These are phyloP conservation scores for Callyntrura guangdongensis DNA, from an alignment of 2,888 invertebrate genomes.

Conservation along the genomic window DNA sequence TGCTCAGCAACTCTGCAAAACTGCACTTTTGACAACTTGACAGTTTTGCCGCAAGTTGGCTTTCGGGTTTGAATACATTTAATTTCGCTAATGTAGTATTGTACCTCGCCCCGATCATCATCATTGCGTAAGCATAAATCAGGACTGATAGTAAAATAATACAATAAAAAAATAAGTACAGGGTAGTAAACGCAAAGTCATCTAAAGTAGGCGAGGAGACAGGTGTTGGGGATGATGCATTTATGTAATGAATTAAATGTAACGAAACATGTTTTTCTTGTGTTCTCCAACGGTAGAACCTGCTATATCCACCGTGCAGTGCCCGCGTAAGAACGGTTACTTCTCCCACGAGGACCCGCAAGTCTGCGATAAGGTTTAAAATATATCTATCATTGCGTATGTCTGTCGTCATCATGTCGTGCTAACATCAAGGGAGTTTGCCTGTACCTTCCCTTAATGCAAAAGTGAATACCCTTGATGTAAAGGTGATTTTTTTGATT, in stretches of 20 bases:
- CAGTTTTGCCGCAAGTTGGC: conserved; percentile 50
- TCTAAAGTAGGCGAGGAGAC: background rate
- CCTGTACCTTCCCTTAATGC: too few species aligned
- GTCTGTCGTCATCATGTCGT: conserved; percentile 29
- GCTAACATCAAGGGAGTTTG: too few species aligned
- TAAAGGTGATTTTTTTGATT: too few species aligned
- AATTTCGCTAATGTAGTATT: background rate
- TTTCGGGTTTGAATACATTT: conserved; percentile 22
- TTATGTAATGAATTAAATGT: conserved; percentile 56
- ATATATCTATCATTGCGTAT: conserved; percentile 37
- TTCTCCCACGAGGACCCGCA: conserved; percentile 94
- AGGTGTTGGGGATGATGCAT: conserved; percentile 32
- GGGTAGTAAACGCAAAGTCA: background rate
- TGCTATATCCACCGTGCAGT: conserved; percentile 90
- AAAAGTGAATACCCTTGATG: too few species aligned
- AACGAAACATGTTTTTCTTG: conserved; percentile 75
- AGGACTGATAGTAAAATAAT: background rate
- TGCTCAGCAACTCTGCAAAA: conserved; percentile 77
- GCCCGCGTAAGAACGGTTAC: conserved; percentile 95
- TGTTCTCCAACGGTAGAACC: conserved; percentile 88
- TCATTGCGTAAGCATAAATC: conserved; percentile 29
- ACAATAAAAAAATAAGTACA: too few species aligned
- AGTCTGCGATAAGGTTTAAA: conserved; percentile 90
- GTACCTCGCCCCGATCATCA: conserved; percentile 25
- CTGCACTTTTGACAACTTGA: conserved; percentile 79